These are phyloP conservation scores for Corynorhinus townsendii DNA, from an alignment of 2,113 vertebrate species.

Conservation along the genomic window DNA sequence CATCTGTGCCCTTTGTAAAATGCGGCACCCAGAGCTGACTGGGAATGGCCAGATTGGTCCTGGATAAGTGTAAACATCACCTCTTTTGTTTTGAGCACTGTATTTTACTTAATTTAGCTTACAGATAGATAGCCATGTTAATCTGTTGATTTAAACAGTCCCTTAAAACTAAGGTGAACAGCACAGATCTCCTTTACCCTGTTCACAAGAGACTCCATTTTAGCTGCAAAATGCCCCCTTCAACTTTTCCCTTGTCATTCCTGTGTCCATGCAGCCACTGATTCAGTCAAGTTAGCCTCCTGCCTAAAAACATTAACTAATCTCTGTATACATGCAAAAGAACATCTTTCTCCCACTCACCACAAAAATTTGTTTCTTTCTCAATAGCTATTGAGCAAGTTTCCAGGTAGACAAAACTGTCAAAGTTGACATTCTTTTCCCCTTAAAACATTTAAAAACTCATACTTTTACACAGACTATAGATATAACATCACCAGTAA, in stretches of 20 bases:
- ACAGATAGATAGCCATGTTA: background rate
- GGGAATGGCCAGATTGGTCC: background rate
- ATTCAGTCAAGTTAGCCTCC: background rate
- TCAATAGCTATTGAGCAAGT: background rate
- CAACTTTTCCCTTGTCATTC: background rate
- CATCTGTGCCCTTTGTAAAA: background rate
- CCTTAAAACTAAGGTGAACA: background rate
- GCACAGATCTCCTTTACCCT: background rate
- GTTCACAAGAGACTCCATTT: background rate
- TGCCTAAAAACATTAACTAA: background rate
- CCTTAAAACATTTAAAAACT: conserved; percentile 13
- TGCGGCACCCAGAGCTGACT: background rate
- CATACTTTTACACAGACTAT: background rate
- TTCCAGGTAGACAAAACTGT: background rate
- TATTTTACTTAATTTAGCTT: background rate
- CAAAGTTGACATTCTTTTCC: background rate
- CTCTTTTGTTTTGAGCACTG: background rate
- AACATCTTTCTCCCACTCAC: background rate
- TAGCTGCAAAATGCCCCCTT: background rate
- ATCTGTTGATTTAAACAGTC: background rate
- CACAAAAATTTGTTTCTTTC: background rate
- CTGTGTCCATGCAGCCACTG: background rate
- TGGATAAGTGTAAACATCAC: background rate
- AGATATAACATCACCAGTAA: background rate
- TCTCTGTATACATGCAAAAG: background rate